Conservation (phyloP, 1,140 invertebrate species). For the Orussus abietinus region DNA sequence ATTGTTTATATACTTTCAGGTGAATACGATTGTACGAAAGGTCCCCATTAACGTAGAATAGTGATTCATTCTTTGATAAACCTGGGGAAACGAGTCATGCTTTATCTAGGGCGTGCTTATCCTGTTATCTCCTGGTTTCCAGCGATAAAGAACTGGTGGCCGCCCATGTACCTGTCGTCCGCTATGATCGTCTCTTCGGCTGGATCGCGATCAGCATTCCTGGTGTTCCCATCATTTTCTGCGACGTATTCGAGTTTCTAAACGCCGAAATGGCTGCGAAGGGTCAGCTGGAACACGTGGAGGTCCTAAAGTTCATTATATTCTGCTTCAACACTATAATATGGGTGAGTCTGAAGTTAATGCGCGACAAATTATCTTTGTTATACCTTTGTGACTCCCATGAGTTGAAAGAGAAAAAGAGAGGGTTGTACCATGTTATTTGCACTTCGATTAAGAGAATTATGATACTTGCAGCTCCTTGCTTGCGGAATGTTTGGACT, state of each 20-base stretch:
- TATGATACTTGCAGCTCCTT: constrained; percentile 60
- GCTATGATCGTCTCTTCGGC: constrained; percentile 10
- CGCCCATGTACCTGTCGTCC: constrained; percentile 24
- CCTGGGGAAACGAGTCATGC: no score
- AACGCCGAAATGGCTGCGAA: constrained; percentile 44
- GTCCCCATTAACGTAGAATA: no score
- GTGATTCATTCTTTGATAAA: no score
- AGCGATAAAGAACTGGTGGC: constrained; percentile 36
- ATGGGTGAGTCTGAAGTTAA: constrained; percentile 58
- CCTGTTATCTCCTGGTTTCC: constrained; percentile 47
- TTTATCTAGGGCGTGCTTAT: constrained; percentile 48
- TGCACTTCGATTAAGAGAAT: constrained; percentile 1
- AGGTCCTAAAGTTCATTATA: constrained; percentile 66
- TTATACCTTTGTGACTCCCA: background rate
- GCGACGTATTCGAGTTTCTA: constrained; percentile 8
- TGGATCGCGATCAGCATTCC: constrained; percentile 8
- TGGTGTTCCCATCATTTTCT: background rate
- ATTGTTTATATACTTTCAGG: no score
- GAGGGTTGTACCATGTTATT: constrained; percentile 5
- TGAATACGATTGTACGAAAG: no score
- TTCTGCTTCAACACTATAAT: constrained; percentile 68
- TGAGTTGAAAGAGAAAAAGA: background rate
- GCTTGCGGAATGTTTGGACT: constrained; percentile 72
- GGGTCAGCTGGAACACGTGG: constrained; percentile 62
- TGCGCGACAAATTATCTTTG: constrained; percentile 6